A percentile compares a stretch with the other conserved stretches of the same genome.
These are phyloP conservation scores for Etheostoma cragini DNA, from an alignment of 2,113 vertebrate genomes.

Conservation along the genomic window DNA sequence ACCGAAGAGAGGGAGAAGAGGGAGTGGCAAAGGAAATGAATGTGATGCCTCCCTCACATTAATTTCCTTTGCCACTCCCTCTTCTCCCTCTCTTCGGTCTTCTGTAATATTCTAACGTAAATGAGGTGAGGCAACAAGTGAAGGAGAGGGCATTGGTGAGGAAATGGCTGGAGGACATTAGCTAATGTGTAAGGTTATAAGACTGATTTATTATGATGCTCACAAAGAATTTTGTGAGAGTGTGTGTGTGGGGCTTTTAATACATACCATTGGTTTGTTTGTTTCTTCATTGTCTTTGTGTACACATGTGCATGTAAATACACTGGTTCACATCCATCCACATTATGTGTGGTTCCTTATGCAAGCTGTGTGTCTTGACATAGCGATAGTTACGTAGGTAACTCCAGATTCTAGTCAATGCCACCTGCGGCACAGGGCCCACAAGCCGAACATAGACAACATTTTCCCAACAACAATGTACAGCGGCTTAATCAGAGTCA, in stretches of 20 bases:
- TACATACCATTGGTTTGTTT: not conserved
- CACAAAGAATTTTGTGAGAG: constrained; percentile 29
- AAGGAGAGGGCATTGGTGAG: constrained; percentile 15
- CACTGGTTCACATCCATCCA: not conserved
- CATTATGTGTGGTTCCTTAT: not conserved
- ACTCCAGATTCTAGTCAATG: too few species aligned
- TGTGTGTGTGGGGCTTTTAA: not conserved
- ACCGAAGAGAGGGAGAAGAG: not conserved
- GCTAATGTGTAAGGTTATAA: constrained; percentile 33
- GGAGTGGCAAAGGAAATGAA: not conserved
- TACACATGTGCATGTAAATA: not conserved
- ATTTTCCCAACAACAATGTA: too few species aligned
- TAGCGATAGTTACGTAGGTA: too few species aligned
- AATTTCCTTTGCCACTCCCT: too few species aligned
- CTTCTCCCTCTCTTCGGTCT: too few species aligned
- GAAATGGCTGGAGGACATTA: constrained; percentile 43
- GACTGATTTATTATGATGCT: constrained; percentile 45
- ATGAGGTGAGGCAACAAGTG: not conserved
- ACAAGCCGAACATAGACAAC: too few species aligned
- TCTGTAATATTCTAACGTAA: too few species aligned
- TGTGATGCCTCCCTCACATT: too few species aligned
- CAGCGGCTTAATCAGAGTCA: too few species aligned
- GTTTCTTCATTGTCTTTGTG: not conserved
- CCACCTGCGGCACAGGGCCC: too few species aligned
- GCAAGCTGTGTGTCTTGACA: not conserved